Evolutionary conservation across 2,888 invertebrate genomes (phyloP), one percentile per base, ranked within the genome.

Genomic region (Lathronympha strigana): DNA sequence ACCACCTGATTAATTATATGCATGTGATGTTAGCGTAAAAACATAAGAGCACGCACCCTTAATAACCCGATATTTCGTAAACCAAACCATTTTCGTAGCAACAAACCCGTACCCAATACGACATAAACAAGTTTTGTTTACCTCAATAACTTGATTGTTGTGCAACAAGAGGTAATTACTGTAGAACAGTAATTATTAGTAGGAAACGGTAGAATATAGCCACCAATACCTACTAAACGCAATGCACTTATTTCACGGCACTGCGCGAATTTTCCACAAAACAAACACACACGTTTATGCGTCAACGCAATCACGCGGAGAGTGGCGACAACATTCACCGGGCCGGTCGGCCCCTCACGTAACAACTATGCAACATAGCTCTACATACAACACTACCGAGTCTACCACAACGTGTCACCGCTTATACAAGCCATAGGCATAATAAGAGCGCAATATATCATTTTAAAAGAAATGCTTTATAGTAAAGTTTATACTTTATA

Each of bases 271-370:
- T 50, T 28, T 5, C 33, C 23, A 45, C 43, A 40, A 17, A 25
- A 38, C 47, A 49, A 25, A 38, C 38, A 36, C 58, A 51, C 57
- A 60, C 64, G 64, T 60, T 25, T 57, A 25, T 45, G 25, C 13
- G 50, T 15, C 51, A 36, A 38, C 53, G 58, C 36, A 51, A 31
- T 60, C 58, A 28, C 8, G 45, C 58, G 36, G 58, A 25, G 58
- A 64, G 64, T 64, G 64, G 51, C 17, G 33, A 53, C 63, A 33
- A 36, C 64, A 60, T 53, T 60, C 58, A 53, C 58, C 28, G 45
- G 13, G 25, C 63, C 51, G 45, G 51, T 36, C 21, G 15, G 50
- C 55, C 28, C 13, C 57, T 31, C 57, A 31, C 45, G 31, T 45
- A 57, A 57, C 31, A 45, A 28, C 11, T 28, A 4, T 45, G 43